Conservation (phyloP, 2,797 vertebrate genomes). For the Zalophus californianus region DNA sequence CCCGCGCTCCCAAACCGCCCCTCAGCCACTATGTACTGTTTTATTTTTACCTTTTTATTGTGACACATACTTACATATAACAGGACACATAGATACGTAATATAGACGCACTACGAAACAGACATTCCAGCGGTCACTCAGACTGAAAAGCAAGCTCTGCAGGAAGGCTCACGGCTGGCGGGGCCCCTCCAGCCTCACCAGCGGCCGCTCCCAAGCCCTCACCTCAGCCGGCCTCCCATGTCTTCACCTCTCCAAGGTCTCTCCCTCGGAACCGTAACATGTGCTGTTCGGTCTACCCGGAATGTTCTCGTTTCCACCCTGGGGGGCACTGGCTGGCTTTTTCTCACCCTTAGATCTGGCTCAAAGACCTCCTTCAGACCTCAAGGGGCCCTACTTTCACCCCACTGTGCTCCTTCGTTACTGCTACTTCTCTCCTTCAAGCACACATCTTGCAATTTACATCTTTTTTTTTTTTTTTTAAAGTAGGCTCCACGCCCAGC, state of each 20-base stretch:
- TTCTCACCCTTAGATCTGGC: neutral
- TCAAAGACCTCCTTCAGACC: neutral
- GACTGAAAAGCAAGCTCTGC: no score
- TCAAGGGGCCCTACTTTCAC: neutral
- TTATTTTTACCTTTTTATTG: neutral
- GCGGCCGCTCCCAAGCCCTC: neutral
- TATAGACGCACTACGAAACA: fast-evolving
- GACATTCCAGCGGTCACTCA: fast-evolving
- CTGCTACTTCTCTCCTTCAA: neutral
- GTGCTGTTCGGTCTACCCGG: neutral
- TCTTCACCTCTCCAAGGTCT: no score
- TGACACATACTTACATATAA: fast-evolving
- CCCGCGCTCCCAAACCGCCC: neutral
- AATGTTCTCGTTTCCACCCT: neutral
- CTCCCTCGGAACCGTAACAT: neutral
- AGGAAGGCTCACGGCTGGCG: neutral
- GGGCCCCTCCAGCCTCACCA: neutral
- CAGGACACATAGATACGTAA: neutral
- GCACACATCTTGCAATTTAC: neutral
- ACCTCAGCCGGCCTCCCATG: neutral
- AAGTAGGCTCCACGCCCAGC: neutral
- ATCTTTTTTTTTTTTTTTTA: neutral
- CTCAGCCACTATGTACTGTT: neutral
- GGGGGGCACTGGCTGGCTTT: neutral
- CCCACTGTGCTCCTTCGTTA: neutral